Base-by-base conservation (phyloP, 2,113 vertebrate species). In the Theropithecus gelada region DNA sequence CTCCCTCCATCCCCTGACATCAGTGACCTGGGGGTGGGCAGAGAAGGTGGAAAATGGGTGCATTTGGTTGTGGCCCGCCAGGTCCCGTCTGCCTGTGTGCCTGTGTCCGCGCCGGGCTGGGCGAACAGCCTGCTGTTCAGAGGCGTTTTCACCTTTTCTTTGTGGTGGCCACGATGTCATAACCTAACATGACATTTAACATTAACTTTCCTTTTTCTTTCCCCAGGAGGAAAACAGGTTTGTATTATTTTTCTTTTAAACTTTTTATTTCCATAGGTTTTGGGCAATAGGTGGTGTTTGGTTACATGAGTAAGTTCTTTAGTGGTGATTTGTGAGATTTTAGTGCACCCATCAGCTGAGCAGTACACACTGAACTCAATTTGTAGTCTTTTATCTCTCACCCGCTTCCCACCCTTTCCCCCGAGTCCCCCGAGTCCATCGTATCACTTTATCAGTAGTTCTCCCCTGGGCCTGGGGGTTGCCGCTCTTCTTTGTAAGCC, bases 161-260 rank as follows among this genome's bases (percentile, higher is more conserved):
- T 12, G 78, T 23, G 20, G 40, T 3, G 43, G n/a, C n/a, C 0
- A 0, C 12, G 52, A 13, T 5, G 25, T 48, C 43, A 2, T 32
- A 17, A 9, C 59, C 4, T 27, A 25, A 50, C 1, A 0, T 16
- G 30, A 48, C 80, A 32, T n/a, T 57, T 50, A 80, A 55, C 38
- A 13, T 40, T 40, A 25, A 73, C 32, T 18, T 76, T 76, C 52
- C 25, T 82, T 55, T 43, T 23, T n/a, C 14, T 25, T 64, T 4
- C 22, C 17, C 7, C 66, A 97, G 96, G 94, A 97, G 75, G 9
- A 55, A 50, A 79, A 79, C 90, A 83, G 94, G 93, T 97, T 91
- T 97, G 97, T 97, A 73, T 35, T 45, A 2, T 40, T 57, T 30
- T 52, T 32, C 40, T 88, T 45, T 16, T 13, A 2, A 64, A 64